phyloP scores from a whole-genome alignment of 2,888 invertebrate genomes.

The Laothoe populi region DNA sequence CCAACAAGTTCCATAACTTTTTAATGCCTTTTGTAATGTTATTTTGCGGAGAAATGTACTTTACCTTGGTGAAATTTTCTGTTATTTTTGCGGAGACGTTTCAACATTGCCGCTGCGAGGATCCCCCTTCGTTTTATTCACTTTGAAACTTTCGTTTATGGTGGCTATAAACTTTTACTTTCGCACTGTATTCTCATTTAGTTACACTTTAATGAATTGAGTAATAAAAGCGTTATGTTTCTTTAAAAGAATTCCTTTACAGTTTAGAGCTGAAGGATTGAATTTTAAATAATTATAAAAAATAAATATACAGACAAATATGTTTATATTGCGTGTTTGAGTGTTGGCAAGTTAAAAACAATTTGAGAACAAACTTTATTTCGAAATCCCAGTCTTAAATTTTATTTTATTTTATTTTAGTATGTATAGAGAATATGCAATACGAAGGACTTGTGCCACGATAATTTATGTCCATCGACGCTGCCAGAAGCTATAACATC shows the following conservation, averaged over 20 bases:
- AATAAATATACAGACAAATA: too few relatives aligned
- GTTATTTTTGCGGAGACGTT: conserved; percentile 30
- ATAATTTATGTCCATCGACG: conserved; percentile 1
- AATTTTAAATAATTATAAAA: background rate
- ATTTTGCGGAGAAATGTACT: conserved; percentile 27
- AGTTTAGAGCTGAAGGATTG: background rate
- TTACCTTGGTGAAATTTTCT: conserved; percentile 27
- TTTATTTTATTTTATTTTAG: too few relatives aligned
- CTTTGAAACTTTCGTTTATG: conserved; percentile 19
- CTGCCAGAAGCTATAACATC: background rate
- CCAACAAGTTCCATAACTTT: conserved; percentile 34
- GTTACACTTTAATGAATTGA: background rate
- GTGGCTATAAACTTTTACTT: conserved; percentile 19
- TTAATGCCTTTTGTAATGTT: conserved; percentile 32
- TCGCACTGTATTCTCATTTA: conserved; percentile 1
- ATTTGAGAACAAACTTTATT: too few relatives aligned
- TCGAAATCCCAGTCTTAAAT: too few relatives aligned
- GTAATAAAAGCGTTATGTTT: background rate
- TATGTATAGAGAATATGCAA: too few relatives aligned
- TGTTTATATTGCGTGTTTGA: too few relatives aligned
- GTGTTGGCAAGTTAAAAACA: too few relatives aligned
- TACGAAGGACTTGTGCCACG: background rate
- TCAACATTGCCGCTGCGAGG: conserved; percentile 15
- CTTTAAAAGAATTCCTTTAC: background rate
- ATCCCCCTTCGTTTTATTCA: conserved; percentile 13